Evolutionary conservation across 2,888 invertebrate genomes (phyloP).

Genomic region (Agrotis exclamationis): DNA sequence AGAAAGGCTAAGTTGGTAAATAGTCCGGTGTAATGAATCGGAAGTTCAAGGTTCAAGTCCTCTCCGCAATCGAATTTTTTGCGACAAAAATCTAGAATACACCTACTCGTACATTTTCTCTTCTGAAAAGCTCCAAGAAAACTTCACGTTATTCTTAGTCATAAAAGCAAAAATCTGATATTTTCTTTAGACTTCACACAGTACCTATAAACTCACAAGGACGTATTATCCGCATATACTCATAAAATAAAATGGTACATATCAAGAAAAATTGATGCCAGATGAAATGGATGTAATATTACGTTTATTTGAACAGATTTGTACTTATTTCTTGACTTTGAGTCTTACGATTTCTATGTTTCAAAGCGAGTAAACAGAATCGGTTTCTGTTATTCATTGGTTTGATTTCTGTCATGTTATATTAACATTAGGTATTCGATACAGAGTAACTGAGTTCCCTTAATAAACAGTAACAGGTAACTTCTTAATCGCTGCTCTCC

Average conservation of each 20-base stretch:
- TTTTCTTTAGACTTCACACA: slow-evolving; percentile 5
- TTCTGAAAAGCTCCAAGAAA: slow-evolving; percentile 1
- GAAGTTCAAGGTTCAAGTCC: too few species aligned
- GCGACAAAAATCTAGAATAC: neutral
- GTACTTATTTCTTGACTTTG: slow-evolving; percentile 19
- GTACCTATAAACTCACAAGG: slow-evolving; percentile 11
- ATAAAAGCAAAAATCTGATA: slow-evolving; percentile 43
- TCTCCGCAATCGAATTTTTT: too few species aligned
- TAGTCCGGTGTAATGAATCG: too few species aligned
- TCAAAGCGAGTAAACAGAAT: slow-evolving; percentile 29
- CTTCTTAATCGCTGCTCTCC: neutral
- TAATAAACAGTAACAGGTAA: neutral
- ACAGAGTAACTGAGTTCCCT: neutral
- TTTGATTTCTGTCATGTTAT: neutral
- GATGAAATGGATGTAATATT: slow-evolving; percentile 43
- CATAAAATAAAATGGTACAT: slow-evolving; percentile 31
- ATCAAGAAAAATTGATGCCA: slow-evolving; percentile 41
- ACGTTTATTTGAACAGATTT: slow-evolving; percentile 42
- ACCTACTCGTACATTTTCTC: neutral
- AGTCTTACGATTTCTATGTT: slow-evolving; percentile 21
- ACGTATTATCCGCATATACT: slow-evolving; percentile 24
- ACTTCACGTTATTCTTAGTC: slow-evolving; percentile 38
- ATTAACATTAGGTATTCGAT: neutral
- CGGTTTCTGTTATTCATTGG: slow-evolving; percentile 8
- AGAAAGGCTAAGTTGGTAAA: too few species aligned